Evolutionary conservation across 2,797 vertebrate genomes (phyloP).

Genomic region (Mycteria americana): DNA sequence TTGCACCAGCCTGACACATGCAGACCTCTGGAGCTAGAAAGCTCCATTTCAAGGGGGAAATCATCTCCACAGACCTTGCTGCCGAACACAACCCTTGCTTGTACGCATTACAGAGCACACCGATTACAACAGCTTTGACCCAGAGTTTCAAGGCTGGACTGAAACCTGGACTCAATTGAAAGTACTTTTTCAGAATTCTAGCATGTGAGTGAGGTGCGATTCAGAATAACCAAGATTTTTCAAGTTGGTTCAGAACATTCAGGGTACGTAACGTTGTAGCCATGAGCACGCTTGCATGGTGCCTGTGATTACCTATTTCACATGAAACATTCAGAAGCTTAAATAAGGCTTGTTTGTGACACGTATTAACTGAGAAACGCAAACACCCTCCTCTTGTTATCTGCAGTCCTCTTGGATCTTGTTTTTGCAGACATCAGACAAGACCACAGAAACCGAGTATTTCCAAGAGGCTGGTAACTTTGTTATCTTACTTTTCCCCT

Average conservation of each 20-base stretch:
- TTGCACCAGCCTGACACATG: rapidly evolving
- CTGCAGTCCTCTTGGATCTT: background rate
- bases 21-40: background rate
- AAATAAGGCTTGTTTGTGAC: background rate
- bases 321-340: background rate
- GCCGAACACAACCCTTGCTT: background rate
- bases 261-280: background rate
- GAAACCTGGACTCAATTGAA: background rate
- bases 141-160: background rate
- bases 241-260: background rate
- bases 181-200: background rate
- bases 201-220: background rate
- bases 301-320: background rate
- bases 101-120: rapidly evolving
- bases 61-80: background rate
- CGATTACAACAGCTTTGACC: background rate
- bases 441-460: background rate
- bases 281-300: rapidly evolving
- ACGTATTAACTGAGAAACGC: background rate
- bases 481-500: rapidly evolving
- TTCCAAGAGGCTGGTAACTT: background rate
- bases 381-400: background rate
- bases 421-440: rapidly evolving
- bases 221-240: background rate
- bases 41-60: background rate